phyloP scores from a whole-genome alignment of 1,140 invertebrate species.

The Phymastichus coffea region DNA sequence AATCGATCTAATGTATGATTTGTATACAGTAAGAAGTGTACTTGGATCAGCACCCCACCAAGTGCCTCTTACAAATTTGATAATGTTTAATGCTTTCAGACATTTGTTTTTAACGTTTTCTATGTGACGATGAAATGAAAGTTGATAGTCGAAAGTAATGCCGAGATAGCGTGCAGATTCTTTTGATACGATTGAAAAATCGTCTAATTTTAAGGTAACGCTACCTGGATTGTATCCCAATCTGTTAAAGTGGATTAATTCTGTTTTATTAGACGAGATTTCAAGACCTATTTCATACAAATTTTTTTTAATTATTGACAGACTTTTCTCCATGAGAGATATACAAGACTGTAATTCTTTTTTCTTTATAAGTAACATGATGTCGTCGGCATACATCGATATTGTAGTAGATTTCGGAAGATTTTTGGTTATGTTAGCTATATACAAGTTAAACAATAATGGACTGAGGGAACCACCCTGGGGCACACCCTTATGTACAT shows the following conservation, averaged over 20 bases:
- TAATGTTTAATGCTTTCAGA: not conserved
- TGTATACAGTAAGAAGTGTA: not conserved
- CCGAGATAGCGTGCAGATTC: not conserved
- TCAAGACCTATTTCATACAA: not conserved
- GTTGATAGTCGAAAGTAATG: not conserved
- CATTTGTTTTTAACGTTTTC: not conserved
- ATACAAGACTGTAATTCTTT: not conserved
- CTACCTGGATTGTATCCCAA: not conserved
- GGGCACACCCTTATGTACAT: no score
- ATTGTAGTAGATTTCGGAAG: not conserved
- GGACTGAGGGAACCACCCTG: no score
- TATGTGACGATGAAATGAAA: not conserved
- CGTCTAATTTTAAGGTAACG: not conserved
- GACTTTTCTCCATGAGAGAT: not conserved
- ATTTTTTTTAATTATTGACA: not conserved
- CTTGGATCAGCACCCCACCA: constrained; percentile 19
- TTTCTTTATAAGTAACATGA: not conserved
- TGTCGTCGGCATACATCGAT: not conserved
- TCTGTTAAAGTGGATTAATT: not conserved
- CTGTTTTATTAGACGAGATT: not conserved
- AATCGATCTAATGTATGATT: constrained; percentile 1
- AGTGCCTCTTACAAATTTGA: constrained; percentile 8
- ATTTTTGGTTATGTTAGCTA: not conserved
- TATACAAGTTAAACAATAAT: not conserved
- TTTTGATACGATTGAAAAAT: not conserved